Conservation (phyloP, 1,140 invertebrate genomes). For the Hyles euphorbiae region DNA sequence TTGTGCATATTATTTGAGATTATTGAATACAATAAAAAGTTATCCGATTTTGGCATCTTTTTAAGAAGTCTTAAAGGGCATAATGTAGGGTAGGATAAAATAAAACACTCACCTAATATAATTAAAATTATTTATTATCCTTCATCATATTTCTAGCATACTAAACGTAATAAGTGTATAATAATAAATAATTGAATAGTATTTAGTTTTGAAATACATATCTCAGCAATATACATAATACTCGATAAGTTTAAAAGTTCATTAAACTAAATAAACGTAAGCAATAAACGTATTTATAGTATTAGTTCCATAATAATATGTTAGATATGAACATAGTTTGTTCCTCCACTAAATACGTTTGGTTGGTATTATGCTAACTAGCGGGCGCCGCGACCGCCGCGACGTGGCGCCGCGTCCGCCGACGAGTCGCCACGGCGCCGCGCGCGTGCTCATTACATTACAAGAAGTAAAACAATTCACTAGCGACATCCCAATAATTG, state of each 20-base stretch:
- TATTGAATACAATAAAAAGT: too few species aligned
- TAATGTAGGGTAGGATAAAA: slow-evolving; percentile 24
- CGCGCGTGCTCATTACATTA: neutral
- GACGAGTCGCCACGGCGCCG: too few species aligned
- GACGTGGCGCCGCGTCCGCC: too few species aligned
- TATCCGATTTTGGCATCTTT: too few species aligned
- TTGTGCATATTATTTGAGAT: too few species aligned
- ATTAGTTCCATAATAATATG: slow-evolving; percentile 60
- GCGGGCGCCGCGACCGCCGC: too few species aligned
- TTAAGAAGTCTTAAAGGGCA: too few species aligned
- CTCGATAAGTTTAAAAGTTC: slow-evolving; percentile 60
- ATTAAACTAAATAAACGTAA: slow-evolving; percentile 68
- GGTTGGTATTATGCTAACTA: slow-evolving; percentile 6
- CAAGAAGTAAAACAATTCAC: slow-evolving; percentile 30
- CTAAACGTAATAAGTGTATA: slow-evolving; percentile 78
- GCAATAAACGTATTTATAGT: slow-evolving; percentile 73
- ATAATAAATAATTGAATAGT: slow-evolving; percentile 77
- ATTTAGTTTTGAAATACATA: slow-evolving; percentile 69
- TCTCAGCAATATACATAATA: slow-evolving; percentile 71
- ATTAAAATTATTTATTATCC: slow-evolving; percentile 78
- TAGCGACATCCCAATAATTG: slow-evolving; percentile 58
- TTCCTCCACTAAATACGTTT: slow-evolving; percentile 27
- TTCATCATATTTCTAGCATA: slow-evolving; percentile 77
- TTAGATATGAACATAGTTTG: slow-evolving; percentile 20
- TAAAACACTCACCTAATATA: slow-evolving; percentile 72